A percentile compares a stretch with the other conserved stretches of the same genome.
Conservation (phyloP, 2,888 invertebrate genomes). For the Plutella xylostella region DNA sequence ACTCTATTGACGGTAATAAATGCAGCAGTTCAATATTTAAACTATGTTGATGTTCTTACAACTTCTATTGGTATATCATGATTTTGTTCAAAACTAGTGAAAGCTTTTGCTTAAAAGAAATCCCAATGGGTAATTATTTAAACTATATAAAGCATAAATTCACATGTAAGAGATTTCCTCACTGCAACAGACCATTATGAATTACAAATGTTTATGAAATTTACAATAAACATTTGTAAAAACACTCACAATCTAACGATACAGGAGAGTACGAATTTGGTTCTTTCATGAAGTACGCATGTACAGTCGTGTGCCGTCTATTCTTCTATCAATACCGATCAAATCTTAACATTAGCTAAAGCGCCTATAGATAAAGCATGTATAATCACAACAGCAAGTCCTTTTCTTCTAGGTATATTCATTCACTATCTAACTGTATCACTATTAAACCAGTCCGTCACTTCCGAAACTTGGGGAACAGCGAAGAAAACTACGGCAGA, state of each 20-base stretch:
- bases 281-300: constrained; percentile 41
- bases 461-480: constrained; percentile 66
- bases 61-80: too few species aligned
- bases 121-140: too few species aligned
- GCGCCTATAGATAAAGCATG: constrained; percentile 66
- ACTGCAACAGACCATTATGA: constrained; percentile 18
- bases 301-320: constrained; percentile 20
- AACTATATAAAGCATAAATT: constrained; percentile 22
- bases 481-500: constrained; percentile 63
- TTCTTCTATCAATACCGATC: constrained; percentile 26
- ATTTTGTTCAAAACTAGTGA: too few species aligned
- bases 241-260: constrained; percentile 35
- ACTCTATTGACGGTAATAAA: background rate
- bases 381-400: constrained; percentile 65
- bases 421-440: constrained; percentile 62
- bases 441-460: constrained; percentile 64
- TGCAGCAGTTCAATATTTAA: background rate
- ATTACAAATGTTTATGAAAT: constrained; percentile 24
- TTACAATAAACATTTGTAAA: constrained; percentile 35
- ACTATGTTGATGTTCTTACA: too few species aligned
- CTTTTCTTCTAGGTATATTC: constrained; percentile 44
- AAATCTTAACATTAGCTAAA: constrained; percentile 60
- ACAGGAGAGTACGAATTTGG: constrained; percentile 43
- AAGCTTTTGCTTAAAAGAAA: too few species aligned
- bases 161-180: constrained; percentile 23